A percentile compares a stretch with the other conserved stretches of the same genome.
Evolutionary conservation across 2,797 vertebrate genomes (phyloP).

Genomic region (Tenualosa thibaudeaui): DNA sequence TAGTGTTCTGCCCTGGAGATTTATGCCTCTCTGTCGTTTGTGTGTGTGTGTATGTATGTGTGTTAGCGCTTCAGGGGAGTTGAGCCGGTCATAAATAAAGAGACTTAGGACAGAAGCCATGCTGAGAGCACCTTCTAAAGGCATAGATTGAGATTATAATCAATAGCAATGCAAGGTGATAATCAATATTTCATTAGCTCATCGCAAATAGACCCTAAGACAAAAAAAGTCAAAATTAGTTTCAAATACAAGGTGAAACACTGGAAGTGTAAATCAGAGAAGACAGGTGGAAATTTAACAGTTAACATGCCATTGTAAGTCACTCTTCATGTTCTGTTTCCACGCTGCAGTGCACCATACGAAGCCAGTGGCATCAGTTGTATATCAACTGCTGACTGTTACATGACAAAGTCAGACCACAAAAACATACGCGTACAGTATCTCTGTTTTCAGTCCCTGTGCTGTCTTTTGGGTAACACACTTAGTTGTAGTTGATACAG

Average conservation of each 20-base stretch:
- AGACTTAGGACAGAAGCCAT: not conserved
- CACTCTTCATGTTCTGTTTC: not conserved
- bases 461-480: too few species aligned
- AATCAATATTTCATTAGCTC: conserved; percentile 19
- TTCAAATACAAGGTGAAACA: not conserved
- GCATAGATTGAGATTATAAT: not conserved
- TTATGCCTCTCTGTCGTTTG: not conserved
- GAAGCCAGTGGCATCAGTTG: too few species aligned
- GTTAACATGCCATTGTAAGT: not conserved
- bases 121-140: not conserved
- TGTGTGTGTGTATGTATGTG: not conserved
- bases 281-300: not conserved
- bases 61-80: not conserved
- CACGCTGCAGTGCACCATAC: not conserved
- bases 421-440: too few species aligned
- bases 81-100: not conserved
- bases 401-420: too few species aligned
- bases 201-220: not conserved
- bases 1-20: not conserved
- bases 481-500: too few species aligned
- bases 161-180: not conserved
- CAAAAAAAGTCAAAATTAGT: not conserved
- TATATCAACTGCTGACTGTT: too few species aligned
- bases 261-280: not conserved
- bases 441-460: too few species aligned